phyloP scores from a whole-genome alignment of 2,113 vertebrate species.

The Thinocorus orbignyianus region DNA sequence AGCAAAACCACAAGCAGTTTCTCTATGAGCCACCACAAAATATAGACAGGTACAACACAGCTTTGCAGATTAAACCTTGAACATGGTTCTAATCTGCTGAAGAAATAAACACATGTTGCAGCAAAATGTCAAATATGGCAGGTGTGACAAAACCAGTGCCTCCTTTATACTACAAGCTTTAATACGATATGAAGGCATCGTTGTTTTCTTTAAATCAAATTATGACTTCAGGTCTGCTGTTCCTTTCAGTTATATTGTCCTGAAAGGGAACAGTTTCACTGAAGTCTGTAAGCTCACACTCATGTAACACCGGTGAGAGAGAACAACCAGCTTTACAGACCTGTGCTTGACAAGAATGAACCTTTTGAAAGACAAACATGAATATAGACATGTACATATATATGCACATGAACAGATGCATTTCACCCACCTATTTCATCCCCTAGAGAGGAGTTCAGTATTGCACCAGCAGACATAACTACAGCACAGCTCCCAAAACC shows the following conservation, averaged over 20 bases:
- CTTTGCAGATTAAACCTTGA: background rate
- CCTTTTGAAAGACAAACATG: background rate
- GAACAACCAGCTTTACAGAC: background rate
- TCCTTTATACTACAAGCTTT: background rate
- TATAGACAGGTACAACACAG: background rate
- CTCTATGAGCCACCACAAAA: background rate
- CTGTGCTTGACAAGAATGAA: background rate
- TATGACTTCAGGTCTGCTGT: background rate
- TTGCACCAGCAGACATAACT: slow-evolving; percentile 95
- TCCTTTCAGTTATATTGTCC: background rate
- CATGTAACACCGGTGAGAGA: background rate
- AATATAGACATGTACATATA: background rate
- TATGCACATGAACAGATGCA: background rate
- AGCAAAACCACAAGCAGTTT: background rate
- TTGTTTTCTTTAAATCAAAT: background rate
- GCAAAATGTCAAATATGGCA: background rate
- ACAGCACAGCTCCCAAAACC: slow-evolving; percentile 89
- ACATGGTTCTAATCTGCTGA: background rate
- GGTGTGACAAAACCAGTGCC: background rate
- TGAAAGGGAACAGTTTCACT: background rate
- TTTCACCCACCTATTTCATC: slow-evolving; percentile 90
- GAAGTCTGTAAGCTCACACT: background rate
- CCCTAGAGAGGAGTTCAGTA: slow-evolving; percentile 91
- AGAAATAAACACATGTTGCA: background rate
- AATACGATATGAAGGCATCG: background rate